These are phyloP conservation scores for Camelus dromedarius DNA, from an alignment of 2,113 vertebrate genomes.

Conservation along the genomic window DNA sequence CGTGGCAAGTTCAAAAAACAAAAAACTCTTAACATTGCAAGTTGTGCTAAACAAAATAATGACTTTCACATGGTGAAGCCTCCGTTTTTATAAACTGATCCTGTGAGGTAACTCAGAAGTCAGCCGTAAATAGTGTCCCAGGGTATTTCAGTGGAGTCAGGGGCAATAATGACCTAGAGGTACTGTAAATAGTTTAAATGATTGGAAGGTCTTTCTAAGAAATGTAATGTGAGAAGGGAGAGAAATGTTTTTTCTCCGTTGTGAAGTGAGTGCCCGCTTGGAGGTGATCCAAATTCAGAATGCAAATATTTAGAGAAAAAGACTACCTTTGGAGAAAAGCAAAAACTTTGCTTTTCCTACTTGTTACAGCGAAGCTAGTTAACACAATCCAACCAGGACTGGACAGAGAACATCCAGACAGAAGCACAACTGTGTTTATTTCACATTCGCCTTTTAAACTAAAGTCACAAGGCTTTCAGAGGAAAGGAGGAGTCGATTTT, in stretches of 20 bases:
- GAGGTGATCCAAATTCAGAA: constrained; percentile 83
- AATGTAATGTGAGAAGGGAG: constrained; percentile 82
- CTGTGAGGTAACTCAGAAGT: constrained; percentile 86
- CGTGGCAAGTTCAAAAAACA: constrained; percentile 51
- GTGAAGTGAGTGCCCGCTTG: constrained; percentile 77
- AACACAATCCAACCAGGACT: background rate
- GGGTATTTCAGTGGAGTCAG: constrained; percentile 83
- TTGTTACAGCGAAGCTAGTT: constrained; percentile 80
- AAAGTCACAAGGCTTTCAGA: constrained; percentile 60
- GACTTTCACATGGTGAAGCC: constrained; percentile 83
- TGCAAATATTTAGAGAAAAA: constrained; percentile 85
- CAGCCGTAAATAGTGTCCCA: constrained; percentile 84
- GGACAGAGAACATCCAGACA: constrained; percentile 26
- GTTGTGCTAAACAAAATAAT: constrained; percentile 82
- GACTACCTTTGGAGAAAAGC: constrained; percentile 76
- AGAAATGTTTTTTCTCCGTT: constrained; percentile 65
- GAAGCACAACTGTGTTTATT: constrained; percentile 62
- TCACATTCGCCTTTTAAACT: constrained; percentile 67
- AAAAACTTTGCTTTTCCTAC: constrained; percentile 79
- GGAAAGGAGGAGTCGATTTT: constrained; percentile 62
- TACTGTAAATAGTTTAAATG: constrained; percentile 88
- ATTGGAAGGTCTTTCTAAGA: constrained; percentile 85
- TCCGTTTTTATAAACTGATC: constrained; percentile 86
- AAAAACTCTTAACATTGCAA: constrained; percentile 64
- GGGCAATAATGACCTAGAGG: constrained; percentile 85